Conservation (phyloP, 2,797 vertebrate species). For the Gobionotothen gibberifrons region DNA sequence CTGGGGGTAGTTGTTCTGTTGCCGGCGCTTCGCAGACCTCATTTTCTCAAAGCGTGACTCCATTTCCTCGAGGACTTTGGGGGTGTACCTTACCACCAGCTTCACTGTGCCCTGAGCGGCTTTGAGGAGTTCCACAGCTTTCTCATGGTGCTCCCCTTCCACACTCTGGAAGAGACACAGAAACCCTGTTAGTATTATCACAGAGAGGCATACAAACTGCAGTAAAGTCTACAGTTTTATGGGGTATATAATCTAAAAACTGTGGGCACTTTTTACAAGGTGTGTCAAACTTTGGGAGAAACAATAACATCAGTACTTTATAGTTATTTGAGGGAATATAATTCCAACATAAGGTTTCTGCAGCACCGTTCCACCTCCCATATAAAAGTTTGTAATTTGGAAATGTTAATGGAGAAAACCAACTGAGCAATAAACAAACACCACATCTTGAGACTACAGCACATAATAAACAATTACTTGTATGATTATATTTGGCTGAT, state of each 20-base stretch:
- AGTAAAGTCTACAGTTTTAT: neutral
- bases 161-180: slow-evolving; percentile 87
- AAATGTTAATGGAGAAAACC: slow-evolving; percentile 34
- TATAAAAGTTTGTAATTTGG: slow-evolving; percentile 41
- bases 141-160: slow-evolving; percentile 98
- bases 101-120: slow-evolving; percentile 98
- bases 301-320: slow-evolving; percentile 31
- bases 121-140: slow-evolving; percentile 97
- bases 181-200: slow-evolving; percentile 17
- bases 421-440: slow-evolving; percentile 36
- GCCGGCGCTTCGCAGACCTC: slow-evolving; percentile 97
- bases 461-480: no score
- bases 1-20: slow-evolving; percentile 92
- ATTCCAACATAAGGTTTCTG: slow-evolving; percentile 15
- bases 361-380: slow-evolving; percentile 4
- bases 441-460: no score
- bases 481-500: slow-evolving; percentile 31
- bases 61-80: slow-evolving; percentile 98
- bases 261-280: neutral
- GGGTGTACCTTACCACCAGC: slow-evolving; percentile 97
- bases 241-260: slow-evolving; percentile 17
- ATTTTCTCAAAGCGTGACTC: slow-evolving; percentile 99
- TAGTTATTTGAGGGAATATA: neutral
- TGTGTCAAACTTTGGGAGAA: slow-evolving; percentile 20
- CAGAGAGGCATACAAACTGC: neutral